A percentile compares a stretch with the other conserved stretches of the same genome.
Evolutionary conservation across 2,888 invertebrate genomes (phyloP).

Genomic region (Lycophotia porphyrea): DNA sequence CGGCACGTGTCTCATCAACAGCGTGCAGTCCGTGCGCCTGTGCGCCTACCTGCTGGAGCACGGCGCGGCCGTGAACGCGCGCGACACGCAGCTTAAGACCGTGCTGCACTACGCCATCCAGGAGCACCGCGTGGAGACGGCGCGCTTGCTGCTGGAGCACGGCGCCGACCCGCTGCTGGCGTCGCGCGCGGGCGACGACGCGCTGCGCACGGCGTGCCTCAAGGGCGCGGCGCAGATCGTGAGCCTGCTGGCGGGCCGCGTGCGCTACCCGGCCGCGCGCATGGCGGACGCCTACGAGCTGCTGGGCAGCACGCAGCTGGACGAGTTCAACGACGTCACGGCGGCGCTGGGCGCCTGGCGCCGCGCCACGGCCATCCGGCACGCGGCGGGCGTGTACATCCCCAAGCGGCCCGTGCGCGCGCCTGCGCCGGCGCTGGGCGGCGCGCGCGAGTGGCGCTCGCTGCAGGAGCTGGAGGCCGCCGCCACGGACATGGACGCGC

Average conservation of each 20-base stretch:
- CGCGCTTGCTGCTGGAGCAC: constrained; percentile 94
- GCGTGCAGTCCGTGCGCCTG: constrained; percentile 95
- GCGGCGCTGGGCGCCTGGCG: constrained; percentile 95
- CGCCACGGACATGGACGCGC: constrained; percentile 94
- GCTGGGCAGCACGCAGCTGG: constrained; percentile 95
- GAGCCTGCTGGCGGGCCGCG: constrained; percentile 91
- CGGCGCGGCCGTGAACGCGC: constrained; percentile 95
- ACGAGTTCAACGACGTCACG: constrained; percentile 95
- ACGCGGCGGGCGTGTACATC: constrained; percentile 65
- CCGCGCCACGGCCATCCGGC: constrained; percentile 89
- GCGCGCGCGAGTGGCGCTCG: constrained; percentile 94
- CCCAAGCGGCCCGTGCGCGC: constrained; percentile 87
- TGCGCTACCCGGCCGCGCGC: constrained; percentile 92
- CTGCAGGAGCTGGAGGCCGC: constrained; percentile 93
- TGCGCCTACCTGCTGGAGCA: constrained; percentile 94
- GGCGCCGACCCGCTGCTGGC: constrained; percentile 94
- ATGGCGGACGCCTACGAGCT: constrained; percentile 96
- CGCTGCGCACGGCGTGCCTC: constrained; percentile 95
- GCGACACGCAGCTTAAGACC: constrained; percentile 97
- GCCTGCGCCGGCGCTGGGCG: constrained; percentile 87
- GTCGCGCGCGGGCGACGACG: constrained; percentile 96
- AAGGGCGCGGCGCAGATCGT: constrained; percentile 92
- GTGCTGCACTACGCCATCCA: constrained; percentile 97
- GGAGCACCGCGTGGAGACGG: constrained; percentile 94
- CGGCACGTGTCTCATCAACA: constrained; percentile 98